A percentile compares a stretch with the other conserved stretches of the same genome.
Evolutionary conservation across 1,140 invertebrate genomes (phyloP).

Genomic region (fruit fly (Drosophila melanogaster)): DNA sequence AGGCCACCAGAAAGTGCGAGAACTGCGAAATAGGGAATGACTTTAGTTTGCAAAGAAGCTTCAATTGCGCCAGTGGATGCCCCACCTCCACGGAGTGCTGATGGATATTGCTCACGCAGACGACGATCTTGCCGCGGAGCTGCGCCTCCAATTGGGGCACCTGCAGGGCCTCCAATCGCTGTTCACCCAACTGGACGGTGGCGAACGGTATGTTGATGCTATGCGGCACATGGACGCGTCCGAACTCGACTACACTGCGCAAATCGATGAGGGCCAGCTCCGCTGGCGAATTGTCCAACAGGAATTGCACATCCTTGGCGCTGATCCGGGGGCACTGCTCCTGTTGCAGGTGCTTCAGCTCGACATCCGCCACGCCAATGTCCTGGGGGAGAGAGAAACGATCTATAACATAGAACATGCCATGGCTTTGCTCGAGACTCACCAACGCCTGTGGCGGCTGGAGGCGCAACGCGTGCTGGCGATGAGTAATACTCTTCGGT

Average conservation of each 20-base stretch:
- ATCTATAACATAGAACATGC: not conserved
- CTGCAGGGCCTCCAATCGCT: conserved; percentile 87
- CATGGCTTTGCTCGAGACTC: not conserved
- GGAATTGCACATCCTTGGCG: conserved; percentile 91
- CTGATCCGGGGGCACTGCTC: conserved; percentile 94
- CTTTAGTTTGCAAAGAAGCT: not conserved
- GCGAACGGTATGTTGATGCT: conserved; percentile 95
- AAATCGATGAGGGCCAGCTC: conserved; percentile 92
- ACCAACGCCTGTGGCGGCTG: conserved; percentile 54
- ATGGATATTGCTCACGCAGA: conserved; percentile 91
- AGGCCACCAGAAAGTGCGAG: conserved; percentile 89
- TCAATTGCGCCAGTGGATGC: not conserved
- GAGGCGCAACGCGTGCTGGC: conserved; percentile 85
- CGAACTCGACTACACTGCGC: conserved; percentile 89
- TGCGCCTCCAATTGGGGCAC: conserved; percentile 87
- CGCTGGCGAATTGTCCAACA: conserved; percentile 88
- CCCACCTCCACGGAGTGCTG: conserved; percentile 90
- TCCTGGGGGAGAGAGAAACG: conserved; percentile 85
- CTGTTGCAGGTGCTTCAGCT: conserved; percentile 88
- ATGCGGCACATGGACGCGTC: conserved; percentile 89
- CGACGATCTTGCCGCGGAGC: conserved; percentile 88
- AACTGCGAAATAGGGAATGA: conserved; percentile 85
- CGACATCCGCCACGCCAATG: conserved; percentile 87
- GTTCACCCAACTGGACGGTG: conserved; percentile 89
- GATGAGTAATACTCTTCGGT: conserved; percentile 94